Percentiles rank a stretch among this genome's conserved stretches.
Evolutionary conservation across 2,113 vertebrate genomes (phyloP).

Genomic region (Callithrix jacchus): DNA sequence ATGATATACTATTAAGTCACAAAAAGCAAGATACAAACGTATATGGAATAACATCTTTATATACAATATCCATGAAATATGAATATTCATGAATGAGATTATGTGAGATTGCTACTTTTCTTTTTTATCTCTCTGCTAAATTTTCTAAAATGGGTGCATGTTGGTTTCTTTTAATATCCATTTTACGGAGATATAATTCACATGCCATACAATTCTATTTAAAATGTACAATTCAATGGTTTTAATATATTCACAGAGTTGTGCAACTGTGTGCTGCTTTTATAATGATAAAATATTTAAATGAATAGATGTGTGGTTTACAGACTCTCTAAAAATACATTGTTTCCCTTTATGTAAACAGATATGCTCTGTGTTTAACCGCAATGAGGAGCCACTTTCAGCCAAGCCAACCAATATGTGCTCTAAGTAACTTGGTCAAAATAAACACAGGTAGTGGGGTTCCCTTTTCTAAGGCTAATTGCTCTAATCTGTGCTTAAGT

Average conservation of each 20-base stretch:
- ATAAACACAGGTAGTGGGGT: background rate
- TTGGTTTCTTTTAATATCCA: background rate
- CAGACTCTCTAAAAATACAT: background rate
- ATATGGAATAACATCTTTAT: background rate
- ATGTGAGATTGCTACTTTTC: background rate
- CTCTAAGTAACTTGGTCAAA: background rate
- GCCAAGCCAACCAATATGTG: background rate
- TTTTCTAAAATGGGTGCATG: background rate
- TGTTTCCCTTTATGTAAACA: background rate
- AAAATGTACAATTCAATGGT: background rate
- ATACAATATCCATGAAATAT: background rate
- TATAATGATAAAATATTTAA: background rate
- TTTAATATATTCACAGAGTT: background rate
- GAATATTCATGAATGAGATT: background rate
- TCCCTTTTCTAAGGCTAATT: background rate
- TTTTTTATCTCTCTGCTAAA: background rate
- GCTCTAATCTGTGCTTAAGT: background rate
- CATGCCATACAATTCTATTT: background rate
- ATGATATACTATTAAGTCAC: background rate
- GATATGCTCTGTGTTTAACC: background rate
- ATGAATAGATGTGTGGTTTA: background rate
- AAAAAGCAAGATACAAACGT: background rate
- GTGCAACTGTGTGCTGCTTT: background rate
- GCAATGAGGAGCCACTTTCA: background rate
- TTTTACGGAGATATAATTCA: slow-evolving; percentile 1